Evolutionary conservation across 2,888 invertebrate species (phyloP).

Genomic region (Adelognathus sp.): DNA sequence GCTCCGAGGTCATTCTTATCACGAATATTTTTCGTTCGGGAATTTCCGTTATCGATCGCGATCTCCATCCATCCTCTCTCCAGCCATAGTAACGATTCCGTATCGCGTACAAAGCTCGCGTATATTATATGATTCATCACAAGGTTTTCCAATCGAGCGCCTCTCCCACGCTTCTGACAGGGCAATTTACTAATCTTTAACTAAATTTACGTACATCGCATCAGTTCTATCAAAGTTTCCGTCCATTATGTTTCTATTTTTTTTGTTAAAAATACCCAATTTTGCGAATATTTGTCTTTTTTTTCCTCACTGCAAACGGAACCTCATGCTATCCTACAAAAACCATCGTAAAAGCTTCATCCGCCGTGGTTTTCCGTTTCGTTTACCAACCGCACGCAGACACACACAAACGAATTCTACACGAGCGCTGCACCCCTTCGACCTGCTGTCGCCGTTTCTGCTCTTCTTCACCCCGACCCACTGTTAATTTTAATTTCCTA

Average conservation of each 20-base stretch:
- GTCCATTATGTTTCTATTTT: neutral
- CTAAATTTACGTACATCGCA: neutral
- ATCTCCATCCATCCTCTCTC: too few species aligned
- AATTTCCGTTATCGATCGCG: too few species aligned
- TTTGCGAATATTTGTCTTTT: neutral
- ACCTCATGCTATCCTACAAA: neutral
- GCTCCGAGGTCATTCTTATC: too few species aligned
- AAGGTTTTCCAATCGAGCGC: too few species aligned
- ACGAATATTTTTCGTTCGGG: too few species aligned
- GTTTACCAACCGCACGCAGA: slow-evolving; percentile 43
- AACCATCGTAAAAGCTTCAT: slow-evolving; percentile 46
- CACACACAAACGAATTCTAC: slow-evolving; percentile 7
- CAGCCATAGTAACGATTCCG: too few species aligned
- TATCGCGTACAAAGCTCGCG: too few species aligned
- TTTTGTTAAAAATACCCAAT: neutral
- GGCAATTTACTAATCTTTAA: too few species aligned
- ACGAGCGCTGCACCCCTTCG: slow-evolving; percentile 50
- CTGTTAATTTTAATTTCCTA: slow-evolving; percentile 78
- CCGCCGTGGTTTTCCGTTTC: slow-evolving; percentile 52
- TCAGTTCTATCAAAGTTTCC: neutral
- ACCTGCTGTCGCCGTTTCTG: slow-evolving; percentile 44
- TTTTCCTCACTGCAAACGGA: neutral
- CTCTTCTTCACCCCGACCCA: slow-evolving; percentile 62
- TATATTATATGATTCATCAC: too few species aligned
- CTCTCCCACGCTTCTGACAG: too few species aligned